Conservation (phyloP, 1,140 invertebrate genomes). For the Drosophila arizonae region DNA sequence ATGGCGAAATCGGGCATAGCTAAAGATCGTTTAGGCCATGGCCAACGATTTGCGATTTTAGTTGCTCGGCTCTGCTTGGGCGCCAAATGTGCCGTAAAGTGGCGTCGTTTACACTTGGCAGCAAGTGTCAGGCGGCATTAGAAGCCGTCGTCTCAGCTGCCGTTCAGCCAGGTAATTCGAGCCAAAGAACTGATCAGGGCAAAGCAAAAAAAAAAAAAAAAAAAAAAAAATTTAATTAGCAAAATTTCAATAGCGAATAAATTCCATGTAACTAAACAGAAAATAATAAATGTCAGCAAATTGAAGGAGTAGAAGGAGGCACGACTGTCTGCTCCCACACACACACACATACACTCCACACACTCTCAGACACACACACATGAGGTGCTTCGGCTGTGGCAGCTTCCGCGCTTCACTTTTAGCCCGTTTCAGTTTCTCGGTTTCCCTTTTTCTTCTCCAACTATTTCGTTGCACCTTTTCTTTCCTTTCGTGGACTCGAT, state of each 20-base stretch:
- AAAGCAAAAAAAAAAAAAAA: not conserved
- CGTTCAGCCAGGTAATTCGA: constrained; percentile 48
- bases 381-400: not conserved
- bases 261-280: constrained; percentile 74
- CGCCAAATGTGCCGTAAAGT: constrained; percentile 44
- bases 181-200: constrained; percentile 1
- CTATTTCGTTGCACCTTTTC: constrained; percentile 43
- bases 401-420: constrained; percentile 49
- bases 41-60: not conserved
- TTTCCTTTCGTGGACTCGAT: constrained; percentile 3
- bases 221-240: no score
- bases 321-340: not conserved
- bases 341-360: not conserved
- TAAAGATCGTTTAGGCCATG: constrained; percentile 6
- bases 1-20: constrained; percentile 4
- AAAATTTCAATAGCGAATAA: constrained; percentile 69
- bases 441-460: constrained; percentile 44
- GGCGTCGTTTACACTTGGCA: constrained; percentile 67
- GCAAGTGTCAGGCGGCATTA: constrained; percentile 71
- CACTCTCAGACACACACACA: not conserved
- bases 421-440: constrained; percentile 23
- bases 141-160: constrained; percentile 33
- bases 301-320: constrained; percentile 32
- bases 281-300: constrained; percentile 70
- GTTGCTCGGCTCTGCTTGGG: not conserved